phyloP scores from a whole-genome alignment of 2,113 vertebrate genomes.

The Terrapene triunguis region DNA sequence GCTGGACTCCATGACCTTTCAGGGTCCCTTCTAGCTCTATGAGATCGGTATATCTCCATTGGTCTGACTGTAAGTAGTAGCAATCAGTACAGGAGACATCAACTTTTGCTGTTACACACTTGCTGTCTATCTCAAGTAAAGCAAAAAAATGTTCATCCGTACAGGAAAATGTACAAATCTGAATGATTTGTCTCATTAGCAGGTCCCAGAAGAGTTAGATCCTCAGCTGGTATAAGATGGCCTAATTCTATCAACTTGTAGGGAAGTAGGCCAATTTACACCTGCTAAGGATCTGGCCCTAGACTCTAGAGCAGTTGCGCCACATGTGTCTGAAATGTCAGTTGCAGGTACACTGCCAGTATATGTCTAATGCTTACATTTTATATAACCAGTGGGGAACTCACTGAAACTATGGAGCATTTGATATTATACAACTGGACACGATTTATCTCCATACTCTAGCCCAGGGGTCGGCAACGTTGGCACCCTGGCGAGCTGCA shows the following conservation, averaged over 20 bases:
- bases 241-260: neutral
- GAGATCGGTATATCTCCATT: too few relatives aligned
- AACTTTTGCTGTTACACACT: constrained; percentile 43
- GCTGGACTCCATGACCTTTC: too few relatives aligned
- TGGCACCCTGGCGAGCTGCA: too few relatives aligned
- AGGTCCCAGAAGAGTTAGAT: constrained; percentile 47
- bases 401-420: constrained; percentile 41
- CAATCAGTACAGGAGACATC: neutral
- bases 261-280: neutral
- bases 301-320: constrained; percentile 7
- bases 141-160: constrained; percentile 65
- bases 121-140: constrained; percentile 57
- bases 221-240: constrained; percentile 54
- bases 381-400: neutral
- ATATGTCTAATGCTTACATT: neutral
- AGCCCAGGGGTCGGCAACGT: neutral
- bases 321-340: constrained; percentile 18
- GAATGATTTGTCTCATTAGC: constrained; percentile 67
- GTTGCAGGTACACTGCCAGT: neutral
- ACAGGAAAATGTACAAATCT: constrained; percentile 60
- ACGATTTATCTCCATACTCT: constrained; percentile 32
- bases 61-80: neutral
- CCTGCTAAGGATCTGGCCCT: neutral
- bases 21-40: too few relatives aligned
- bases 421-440: constrained; percentile 62